Percentiles rank a stretch among this genome's conserved stretches.
Conservation (phyloP, 2,797 vertebrate species). For the Semaprochilodus insignis region DNA sequence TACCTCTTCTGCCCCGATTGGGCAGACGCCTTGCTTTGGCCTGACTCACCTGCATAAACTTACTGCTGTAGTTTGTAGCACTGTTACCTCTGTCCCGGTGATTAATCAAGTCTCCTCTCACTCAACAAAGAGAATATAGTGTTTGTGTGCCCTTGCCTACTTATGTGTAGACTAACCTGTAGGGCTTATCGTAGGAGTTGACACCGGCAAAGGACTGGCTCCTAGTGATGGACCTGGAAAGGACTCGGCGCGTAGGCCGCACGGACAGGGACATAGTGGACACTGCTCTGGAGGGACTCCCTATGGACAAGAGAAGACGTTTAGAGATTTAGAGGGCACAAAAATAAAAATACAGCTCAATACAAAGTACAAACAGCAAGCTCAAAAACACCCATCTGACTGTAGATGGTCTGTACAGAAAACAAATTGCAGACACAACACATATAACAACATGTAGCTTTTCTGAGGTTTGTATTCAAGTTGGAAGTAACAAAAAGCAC, state of each 20-base stretch:
- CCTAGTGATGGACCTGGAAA: conserved; percentile 90
- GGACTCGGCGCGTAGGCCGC: conserved; percentile 85
- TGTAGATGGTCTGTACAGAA: too few relatives aligned
- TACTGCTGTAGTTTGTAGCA: neutral
- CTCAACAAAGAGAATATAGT: neutral
- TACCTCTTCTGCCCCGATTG: too few relatives aligned
- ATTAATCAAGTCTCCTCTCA: neutral
- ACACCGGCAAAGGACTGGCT: conserved; percentile 97
- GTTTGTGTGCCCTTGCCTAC: neutral
- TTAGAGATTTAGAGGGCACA: neutral
- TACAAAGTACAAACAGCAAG: neutral
- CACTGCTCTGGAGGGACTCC: conserved; percentile 88
- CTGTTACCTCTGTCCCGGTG: neutral
- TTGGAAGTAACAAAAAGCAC: too few relatives aligned
- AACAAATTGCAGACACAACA: too few relatives aligned
- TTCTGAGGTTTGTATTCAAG: too few relatives aligned
- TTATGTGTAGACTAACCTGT: conserved; percentile 79
- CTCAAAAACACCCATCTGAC: neutral
- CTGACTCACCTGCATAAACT: too few relatives aligned
- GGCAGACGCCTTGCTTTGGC: too few relatives aligned
- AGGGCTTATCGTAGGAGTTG: conserved; percentile 89
- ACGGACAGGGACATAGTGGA: conserved; percentile 96
- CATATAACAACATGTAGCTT: too few relatives aligned
- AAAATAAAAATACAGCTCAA: neutral
- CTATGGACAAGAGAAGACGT: conserved; percentile 67